A percentile compares a stretch with the other conserved stretches of the same genome.
Evolutionary conservation across 2,888 invertebrate species (phyloP).

Genomic region (Pseudococcus viburni): DNA sequence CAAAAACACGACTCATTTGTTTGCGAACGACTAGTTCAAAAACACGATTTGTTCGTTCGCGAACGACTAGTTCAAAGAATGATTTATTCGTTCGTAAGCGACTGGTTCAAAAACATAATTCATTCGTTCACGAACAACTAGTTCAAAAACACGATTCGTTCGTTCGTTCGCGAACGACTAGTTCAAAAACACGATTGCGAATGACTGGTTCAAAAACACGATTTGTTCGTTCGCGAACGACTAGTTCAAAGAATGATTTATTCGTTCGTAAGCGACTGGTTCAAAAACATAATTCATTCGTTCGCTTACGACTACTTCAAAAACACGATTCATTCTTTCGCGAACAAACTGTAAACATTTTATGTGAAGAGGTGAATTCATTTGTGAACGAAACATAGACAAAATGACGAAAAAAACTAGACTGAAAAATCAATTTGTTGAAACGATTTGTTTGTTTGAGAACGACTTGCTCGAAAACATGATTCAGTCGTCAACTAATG

Average conservation of each 20-base stretch:
- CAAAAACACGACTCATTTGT: not conserved
- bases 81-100: not conserved
- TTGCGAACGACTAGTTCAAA: not conserved
- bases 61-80: not conserved
- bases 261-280: no score
- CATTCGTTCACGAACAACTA: not conserved
- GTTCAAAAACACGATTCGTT: no score
- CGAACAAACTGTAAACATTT: not conserved
- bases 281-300: not conserved
- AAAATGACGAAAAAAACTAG: no score
- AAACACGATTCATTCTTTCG: not conserved
- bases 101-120: not conserved
- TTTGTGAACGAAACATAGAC: not conserved
- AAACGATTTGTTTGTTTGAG: not conserved
- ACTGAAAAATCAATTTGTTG: not conserved
- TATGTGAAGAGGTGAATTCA: not conserved
- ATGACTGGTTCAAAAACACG: not conserved
- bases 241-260: no score
- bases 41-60: no score
- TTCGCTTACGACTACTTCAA: not conserved
- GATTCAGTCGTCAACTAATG: not conserved
- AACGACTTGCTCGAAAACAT: not conserved
- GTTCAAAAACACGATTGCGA: not conserved
- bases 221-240: not conserved
- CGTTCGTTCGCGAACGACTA: no score